Evolutionary conservation across 2,888 invertebrate species (phyloP), one percentile per base, ranked within the genome.

Genomic region (Ornithoptera priamus): DNA sequence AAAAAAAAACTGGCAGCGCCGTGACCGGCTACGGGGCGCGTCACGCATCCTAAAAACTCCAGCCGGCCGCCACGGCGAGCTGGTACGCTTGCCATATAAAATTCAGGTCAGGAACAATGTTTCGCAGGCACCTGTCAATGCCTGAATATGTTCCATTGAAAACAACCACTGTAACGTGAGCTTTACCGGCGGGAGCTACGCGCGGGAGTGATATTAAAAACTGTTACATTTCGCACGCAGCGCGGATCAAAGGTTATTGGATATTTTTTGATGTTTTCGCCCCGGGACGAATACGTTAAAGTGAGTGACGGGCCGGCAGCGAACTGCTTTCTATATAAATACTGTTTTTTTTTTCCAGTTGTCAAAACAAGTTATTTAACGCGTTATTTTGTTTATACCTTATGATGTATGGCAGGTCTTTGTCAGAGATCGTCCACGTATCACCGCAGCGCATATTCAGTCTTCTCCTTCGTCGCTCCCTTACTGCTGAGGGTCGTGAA

Each of bases 81-180:
- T 12, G 24, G 53, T n/a, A 46, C 53, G 10, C 30, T 46, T 42
- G 36, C 65, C 57, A 75, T 75, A 76, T 74, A 76, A 78, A 78
- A 79, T 78, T 78, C 79, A 78, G 77, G 78, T 77, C 77, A 77
- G 75, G 75, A 75, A 76, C 76, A 75, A 74, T 74, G 75, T 77
- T 75, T 72, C 72, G 70, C 69, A 70, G 74, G 74, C 75, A 77
- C 75, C 72, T 75, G 75, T 77, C 74, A 78, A 71, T 64, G 70
- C 62, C 62, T 66, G 72, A 75, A 75, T 74, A 74, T 77, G 75
- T 76, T 75, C 70, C 72, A 70, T 66, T 56, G 71, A 72, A 69
- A 61, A 20, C 64, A 64, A 63, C 77, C 78, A 75, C 60, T 70
- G 50, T 72, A 60, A 24, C 22, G 20, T 68, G 77, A 75, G 60